Percentiles rank a stretch among this genome's conserved stretches.
phyloP scores from a whole-genome alignment of 2,888 invertebrate species.

The Malthinus seriepunctatus region DNA sequence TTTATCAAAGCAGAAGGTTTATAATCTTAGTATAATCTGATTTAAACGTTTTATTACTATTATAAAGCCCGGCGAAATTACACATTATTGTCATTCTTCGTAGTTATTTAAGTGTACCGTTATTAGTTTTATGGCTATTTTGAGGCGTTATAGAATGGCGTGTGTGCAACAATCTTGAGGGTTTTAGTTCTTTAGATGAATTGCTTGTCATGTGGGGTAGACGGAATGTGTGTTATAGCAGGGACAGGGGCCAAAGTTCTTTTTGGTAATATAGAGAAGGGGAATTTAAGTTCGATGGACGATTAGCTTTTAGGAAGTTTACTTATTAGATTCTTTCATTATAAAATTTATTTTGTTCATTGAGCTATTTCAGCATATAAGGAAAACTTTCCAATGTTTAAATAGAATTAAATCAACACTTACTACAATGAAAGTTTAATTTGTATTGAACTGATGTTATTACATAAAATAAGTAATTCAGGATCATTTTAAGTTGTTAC shows the following conservation, averaged over 20 bases:
- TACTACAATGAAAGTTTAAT: no score
- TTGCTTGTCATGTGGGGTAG: conserved; percentile 18
- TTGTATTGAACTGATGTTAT: no score
- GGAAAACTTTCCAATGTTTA: not conserved
- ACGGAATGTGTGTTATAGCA: conserved; percentile 5
- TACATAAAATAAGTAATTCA: no score
- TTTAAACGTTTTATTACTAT: no score
- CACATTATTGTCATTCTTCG: not conserved
- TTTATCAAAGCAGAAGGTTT: no score
- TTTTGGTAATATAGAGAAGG: not conserved
- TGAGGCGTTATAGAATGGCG: conserved; percentile 8
- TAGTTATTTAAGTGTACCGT: conserved; percentile 5
- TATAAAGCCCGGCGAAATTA: no score
- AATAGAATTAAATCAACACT: no score
- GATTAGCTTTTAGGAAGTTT: conserved; percentile 14
- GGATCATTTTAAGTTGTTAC: no score
- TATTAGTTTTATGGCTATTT: conserved; percentile 22
- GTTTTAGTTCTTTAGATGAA: conserved; percentile 17
- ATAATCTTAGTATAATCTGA: no score
- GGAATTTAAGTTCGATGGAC: conserved; percentile 15
- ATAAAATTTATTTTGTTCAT: conserved; percentile 10
- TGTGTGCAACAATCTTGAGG: conserved; percentile 13
- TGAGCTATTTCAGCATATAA: not conserved
- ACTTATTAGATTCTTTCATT: conserved; percentile 1
- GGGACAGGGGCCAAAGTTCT: conserved; percentile 14